A percentile compares a stretch with the other conserved stretches of the same genome.
Conservation (phyloP, 2,888 invertebrate species). For the Melikaiella ostensackeni region DNA sequence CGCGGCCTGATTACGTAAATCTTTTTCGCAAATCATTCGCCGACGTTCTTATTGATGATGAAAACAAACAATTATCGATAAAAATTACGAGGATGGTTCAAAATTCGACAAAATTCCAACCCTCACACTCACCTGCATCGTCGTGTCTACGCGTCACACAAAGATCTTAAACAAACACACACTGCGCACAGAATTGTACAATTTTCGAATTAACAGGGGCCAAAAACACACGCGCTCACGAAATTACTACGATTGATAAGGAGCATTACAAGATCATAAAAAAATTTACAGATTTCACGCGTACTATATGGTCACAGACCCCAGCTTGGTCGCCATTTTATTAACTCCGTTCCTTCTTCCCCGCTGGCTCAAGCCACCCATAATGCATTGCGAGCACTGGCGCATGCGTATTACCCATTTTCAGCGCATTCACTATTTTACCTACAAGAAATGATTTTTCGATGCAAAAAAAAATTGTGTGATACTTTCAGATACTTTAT, state of each 20-base stretch:
- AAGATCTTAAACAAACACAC: slow-evolving; percentile 60
- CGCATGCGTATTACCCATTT: not conserved
- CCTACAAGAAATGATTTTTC: not conserved
- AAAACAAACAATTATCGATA: slow-evolving; percentile 55
- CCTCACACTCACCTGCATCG: slow-evolving; percentile 76
- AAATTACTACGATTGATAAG: slow-evolving; percentile 60
- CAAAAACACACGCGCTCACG: slow-evolving; percentile 55
- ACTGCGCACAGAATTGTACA: slow-evolving; percentile 55
- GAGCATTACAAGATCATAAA: slow-evolving; percentile 66
- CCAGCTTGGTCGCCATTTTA: slow-evolving; percentile 75
- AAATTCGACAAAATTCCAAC: slow-evolving; percentile 63
- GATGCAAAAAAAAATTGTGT: not conserved
- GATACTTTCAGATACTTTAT: not conserved
- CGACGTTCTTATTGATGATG: slow-evolving; percentile 47
- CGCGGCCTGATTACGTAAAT: slow-evolving; percentile 57
- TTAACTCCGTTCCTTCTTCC: slow-evolving; percentile 69
- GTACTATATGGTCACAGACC: slow-evolving; percentile 74
- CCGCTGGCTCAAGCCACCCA: slow-evolving; percentile 57
- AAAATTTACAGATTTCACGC: slow-evolving; percentile 69
- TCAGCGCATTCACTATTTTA: not conserved
- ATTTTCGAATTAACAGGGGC: slow-evolving; percentile 56
- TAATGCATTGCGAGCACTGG: slow-evolving; percentile 67
- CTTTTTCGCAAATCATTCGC: slow-evolving; percentile 45
- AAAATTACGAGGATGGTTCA: slow-evolving; percentile 48
- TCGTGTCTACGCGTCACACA: slow-evolving; percentile 74